phyloP scores from a whole-genome alignment of 30 jellyfish, hydroid and myxozoan species.

The Sanderia malayensis region DNA sequence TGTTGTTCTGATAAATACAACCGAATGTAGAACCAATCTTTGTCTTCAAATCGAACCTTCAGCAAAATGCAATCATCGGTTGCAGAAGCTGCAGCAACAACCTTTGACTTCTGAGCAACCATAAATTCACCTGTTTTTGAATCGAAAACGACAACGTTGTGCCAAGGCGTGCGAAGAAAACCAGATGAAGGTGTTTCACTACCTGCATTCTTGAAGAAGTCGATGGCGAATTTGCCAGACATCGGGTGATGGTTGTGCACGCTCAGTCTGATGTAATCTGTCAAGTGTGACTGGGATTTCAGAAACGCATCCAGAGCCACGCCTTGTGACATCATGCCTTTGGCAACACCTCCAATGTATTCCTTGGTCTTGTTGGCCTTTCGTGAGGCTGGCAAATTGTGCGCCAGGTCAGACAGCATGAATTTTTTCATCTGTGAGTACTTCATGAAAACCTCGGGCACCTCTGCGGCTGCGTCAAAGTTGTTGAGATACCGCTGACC shows the following conservation, averaged over 20 bases:
- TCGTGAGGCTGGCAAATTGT: slow-evolving; percentile 14
- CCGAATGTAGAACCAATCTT: slow-evolving; percentile 30
- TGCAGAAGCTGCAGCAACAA: background rate
- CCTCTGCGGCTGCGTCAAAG: slow-evolving; percentile 11
- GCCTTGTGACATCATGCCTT: slow-evolving; percentile 66
- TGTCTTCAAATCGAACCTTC: slow-evolving; percentile 16
- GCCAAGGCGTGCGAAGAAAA: slow-evolving; percentile 63
- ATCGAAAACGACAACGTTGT: slow-evolving; percentile 42
- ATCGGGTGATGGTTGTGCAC: slow-evolving; percentile 52
- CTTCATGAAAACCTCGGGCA: slow-evolving; percentile 13
- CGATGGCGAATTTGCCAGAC: slow-evolving; percentile 52
- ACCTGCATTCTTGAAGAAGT: slow-evolving; percentile 31
- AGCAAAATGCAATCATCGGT: background rate
- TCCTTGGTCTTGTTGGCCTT: slow-evolving; percentile 18
- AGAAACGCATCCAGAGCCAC: slow-evolving; percentile 56
- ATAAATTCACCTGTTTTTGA: slow-evolving; percentile 29
- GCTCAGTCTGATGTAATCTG: slow-evolving; percentile 46
- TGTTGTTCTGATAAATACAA: slow-evolving; percentile 1
- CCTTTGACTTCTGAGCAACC: slow-evolving; percentile 16
- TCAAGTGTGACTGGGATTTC: slow-evolving; percentile 1
- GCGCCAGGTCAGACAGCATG: slow-evolving; percentile 33
- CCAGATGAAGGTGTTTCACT: slow-evolving; percentile 13
- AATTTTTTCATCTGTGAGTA: slow-evolving; percentile 28
- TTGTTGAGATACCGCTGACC: background rate
- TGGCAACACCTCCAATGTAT: slow-evolving; percentile 26